Percentiles rank a stretch among this genome's conserved stretches.
Conservation (phyloP, 2,797 vertebrate species). For the Cercopithecus petaurista region DNA sequence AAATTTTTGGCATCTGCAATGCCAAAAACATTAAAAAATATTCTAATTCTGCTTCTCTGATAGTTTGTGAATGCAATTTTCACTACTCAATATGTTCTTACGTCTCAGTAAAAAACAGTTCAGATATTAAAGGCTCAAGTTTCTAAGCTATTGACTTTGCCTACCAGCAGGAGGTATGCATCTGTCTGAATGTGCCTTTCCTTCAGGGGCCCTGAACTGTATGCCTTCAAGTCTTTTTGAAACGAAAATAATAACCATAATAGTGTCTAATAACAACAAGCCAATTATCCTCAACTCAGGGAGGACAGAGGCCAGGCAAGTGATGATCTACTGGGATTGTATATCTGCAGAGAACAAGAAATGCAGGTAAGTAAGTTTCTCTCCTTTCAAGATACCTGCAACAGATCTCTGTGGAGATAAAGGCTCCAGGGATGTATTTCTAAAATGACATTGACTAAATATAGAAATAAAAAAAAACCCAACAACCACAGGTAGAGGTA, state of each 20-base stretch:
- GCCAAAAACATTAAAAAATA: conserved; percentile 6
- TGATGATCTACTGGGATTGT: conserved; percentile 57
- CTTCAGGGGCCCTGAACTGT: conserved; percentile 11
- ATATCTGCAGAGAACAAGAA: conserved; percentile 57
- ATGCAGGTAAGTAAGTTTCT: conserved; percentile 69
- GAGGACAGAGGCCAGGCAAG: conserved; percentile 64
- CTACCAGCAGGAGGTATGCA: conserved; percentile 56
- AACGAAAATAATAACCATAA: conserved; percentile 76
- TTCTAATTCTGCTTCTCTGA: conserved; percentile 9
- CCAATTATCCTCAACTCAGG: conserved; percentile 69
- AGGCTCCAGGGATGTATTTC: conserved; percentile 50
- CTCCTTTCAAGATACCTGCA: conserved; percentile 65
- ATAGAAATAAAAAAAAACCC: not conserved
- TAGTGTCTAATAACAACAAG: conserved; percentile 74
- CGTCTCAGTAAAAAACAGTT: conserved; percentile 24
- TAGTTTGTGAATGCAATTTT: conserved; percentile 28
- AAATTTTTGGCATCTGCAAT: not conserved
- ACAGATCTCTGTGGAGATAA: conserved; percentile 54
- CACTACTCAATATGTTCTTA: conserved; percentile 31
- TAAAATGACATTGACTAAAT: conserved; percentile 65
- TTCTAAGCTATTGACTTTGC: conserved; percentile 50
- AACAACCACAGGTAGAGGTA: not conserved
- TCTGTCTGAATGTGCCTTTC: conserved; percentile 50
- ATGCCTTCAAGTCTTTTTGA: conserved; percentile 61
- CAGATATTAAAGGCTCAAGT: not conserved